These are phyloP conservation scores for Balearica regulorum DNA, from an alignment of 2,797 vertebrate species.

Conservation along the genomic window DNA sequence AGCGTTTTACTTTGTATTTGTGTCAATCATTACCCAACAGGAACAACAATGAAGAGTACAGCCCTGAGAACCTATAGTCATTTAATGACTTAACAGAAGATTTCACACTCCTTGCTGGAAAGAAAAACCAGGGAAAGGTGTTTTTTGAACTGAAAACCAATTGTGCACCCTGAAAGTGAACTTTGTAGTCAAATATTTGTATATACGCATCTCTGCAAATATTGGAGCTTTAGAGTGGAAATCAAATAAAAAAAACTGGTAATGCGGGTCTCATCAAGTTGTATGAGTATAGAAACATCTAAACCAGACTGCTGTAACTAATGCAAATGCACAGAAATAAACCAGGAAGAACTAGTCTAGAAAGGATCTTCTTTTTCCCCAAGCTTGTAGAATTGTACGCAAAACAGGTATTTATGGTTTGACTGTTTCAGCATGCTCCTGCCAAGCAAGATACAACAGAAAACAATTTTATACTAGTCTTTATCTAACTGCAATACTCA, in stretches of 20 bases:
- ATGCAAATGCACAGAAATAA: neutral
- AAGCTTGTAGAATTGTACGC: neutral
- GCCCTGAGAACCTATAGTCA: neutral
- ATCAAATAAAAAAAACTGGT: neutral
- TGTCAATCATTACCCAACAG: neutral
- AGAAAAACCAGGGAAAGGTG: neutral
- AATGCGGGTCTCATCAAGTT: neutral
- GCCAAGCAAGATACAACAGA: neutral
- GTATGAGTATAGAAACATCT: neutral
- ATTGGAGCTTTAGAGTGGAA: neutral
- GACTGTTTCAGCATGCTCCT: neutral
- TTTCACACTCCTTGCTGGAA: neutral
- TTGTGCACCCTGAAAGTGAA: neutral
- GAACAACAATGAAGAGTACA: neutral
- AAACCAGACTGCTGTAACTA: neutral
- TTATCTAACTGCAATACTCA: neutral
- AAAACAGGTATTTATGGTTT: neutral
- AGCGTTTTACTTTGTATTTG: neutral
- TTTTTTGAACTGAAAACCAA: neutral
- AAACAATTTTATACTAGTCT: neutral
- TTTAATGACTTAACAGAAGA: neutral
- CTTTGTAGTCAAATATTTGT: slow-evolving; percentile 11
- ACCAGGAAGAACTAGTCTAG: neutral
- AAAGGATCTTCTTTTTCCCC: neutral
- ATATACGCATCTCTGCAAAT: slow-evolving; percentile 2